phyloP scores from a whole-genome alignment of 1,140 invertebrate species.

The Arctopsyche grandis region DNA sequence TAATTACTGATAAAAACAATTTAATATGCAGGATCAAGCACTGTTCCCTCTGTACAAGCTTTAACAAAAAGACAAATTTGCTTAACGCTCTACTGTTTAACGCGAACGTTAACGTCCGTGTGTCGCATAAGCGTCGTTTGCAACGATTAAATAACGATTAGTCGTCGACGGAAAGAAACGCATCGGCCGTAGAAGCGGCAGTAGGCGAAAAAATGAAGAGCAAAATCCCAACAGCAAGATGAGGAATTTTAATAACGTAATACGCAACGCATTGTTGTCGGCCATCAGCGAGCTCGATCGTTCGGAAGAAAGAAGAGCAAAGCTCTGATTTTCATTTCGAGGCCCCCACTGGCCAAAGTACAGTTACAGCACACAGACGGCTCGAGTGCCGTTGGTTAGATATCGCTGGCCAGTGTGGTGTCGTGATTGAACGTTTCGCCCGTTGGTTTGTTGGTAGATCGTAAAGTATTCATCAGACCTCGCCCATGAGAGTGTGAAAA shows the following conservation, averaged over 20 bases:
- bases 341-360: neutral
- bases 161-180: neutral
- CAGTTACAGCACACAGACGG: neutral
- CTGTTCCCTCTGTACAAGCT: too few relatives aligned
- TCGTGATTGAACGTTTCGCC: neutral
- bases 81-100: too few relatives aligned
- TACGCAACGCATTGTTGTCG: too few relatives aligned
- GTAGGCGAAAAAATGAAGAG: neutral
- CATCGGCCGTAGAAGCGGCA: neutral
- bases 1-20: too few relatives aligned
- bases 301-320: too few relatives aligned
- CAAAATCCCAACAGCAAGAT: neutral
- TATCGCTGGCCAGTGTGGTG: neutral
- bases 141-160: constrained; percentile 13
- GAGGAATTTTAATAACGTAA: constrained; percentile 8
- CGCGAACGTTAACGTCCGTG: too few relatives aligned
- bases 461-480: constrained; percentile 12
- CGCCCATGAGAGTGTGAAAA: constrained; percentile 3
- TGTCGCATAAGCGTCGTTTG: neutral
- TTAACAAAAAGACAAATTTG: too few relatives aligned
- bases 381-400: neutral
- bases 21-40: too few relatives aligned
- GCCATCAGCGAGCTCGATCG: too few relatives aligned
- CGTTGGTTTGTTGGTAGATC: neutral
- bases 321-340: constrained; percentile 11